Percentiles rank a stretch among this genome's conserved stretches.
Conservation (phyloP, 2,797 vertebrate genomes). For the Kryptopterus vitreolus region DNA sequence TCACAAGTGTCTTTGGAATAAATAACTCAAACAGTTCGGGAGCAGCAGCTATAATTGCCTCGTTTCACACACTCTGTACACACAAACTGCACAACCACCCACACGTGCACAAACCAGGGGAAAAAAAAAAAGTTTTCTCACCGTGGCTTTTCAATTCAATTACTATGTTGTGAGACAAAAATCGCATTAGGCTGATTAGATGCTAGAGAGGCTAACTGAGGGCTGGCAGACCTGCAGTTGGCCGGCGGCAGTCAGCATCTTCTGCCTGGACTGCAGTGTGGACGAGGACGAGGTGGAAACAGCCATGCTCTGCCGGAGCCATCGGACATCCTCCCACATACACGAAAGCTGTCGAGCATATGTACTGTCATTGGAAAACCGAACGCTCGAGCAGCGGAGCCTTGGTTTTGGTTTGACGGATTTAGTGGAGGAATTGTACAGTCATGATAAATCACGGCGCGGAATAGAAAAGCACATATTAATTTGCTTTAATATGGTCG, state of each 20-base stretch:
- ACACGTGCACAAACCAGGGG: conserved; percentile 14
- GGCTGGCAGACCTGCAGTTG: conserved; percentile 86
- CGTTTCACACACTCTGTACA: conserved; percentile 31
- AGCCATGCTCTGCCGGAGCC: conserved; percentile 89
- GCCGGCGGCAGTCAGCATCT: conserved; percentile 91
- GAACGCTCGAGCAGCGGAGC: background rate
- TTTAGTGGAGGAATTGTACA: background rate
- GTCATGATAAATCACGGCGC: conserved; percentile 8
- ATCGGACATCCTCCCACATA: conserved; percentile 97
- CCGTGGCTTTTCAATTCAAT: conserved; percentile 48
- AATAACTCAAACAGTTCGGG: conserved; percentile 29
- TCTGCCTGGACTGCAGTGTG: conserved; percentile 88
- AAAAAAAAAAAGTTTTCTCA: conserved; percentile 24
- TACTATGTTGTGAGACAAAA: conserved; percentile 29
- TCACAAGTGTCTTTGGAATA: conserved; percentile 33
- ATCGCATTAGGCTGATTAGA: conserved; percentile 48
- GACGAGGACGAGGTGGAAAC: conserved; percentile 92
- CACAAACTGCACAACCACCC: conserved; percentile 21
- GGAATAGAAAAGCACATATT: background rate
- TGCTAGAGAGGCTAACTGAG: conserved; percentile 36
- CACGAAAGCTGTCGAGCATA: conserved; percentile 85
- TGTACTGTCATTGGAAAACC: background rate
- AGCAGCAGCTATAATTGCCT: conserved; percentile 32
- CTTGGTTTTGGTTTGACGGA: conserved; percentile 5
- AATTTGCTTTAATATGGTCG: conserved; percentile 6